Evolutionary conservation across 2,797 vertebrate species (phyloP).

Genomic region (Luscinia megarhynchos): DNA sequence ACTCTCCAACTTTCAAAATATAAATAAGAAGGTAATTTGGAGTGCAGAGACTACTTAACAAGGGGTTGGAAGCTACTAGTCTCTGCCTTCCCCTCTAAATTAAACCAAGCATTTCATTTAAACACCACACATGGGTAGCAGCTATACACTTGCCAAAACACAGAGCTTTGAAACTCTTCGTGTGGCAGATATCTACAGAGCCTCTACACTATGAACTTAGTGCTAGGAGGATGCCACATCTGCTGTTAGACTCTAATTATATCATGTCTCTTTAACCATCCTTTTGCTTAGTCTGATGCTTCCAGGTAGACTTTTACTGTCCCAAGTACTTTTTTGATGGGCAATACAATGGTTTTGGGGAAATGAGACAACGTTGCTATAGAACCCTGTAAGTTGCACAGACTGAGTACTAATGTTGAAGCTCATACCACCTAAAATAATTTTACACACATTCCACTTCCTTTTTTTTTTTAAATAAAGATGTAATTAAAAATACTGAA

Average conservation of each 20-base stretch:
- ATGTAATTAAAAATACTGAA: not conserved
- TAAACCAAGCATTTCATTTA: not conserved
- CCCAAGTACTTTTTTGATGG: not conserved
- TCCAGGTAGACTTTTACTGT: not conserved
- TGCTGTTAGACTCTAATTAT: not conserved
- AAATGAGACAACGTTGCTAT: rapidly evolving
- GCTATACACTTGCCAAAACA: not conserved
- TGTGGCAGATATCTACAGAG: not conserved
- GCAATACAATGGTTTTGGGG: not conserved
- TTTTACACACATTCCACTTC: not conserved
- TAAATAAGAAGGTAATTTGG: not conserved
- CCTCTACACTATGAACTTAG: not conserved
- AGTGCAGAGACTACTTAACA: not conserved
- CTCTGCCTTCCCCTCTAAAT: not conserved
- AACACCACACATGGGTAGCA: not conserved
- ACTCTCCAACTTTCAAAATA: not conserved
- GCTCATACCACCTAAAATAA: not conserved
- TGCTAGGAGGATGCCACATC: not conserved
- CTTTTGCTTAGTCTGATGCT: not conserved
- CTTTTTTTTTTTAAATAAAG: not conserved
- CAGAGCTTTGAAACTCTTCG: not conserved
- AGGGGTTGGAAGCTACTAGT: not conserved
- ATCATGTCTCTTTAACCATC: not conserved
- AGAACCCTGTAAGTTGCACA: not conserved
- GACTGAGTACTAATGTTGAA: not conserved